phyloP scores from a whole-genome alignment of 2,888 invertebrate species.

The Mermis nigrescens region DNA sequence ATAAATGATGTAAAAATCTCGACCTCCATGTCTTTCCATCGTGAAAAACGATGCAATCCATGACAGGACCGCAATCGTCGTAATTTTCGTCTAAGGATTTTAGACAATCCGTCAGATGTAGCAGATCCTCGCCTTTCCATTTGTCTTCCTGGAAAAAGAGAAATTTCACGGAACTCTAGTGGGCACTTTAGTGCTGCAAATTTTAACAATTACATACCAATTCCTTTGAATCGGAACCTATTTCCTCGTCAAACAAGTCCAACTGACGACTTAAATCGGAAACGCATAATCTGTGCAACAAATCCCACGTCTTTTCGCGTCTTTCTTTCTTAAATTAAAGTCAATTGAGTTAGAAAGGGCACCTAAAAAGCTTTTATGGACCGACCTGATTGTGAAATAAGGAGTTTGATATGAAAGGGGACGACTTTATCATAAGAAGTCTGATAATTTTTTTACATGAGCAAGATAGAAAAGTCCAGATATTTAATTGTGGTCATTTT shows the following conservation, averaged over 20 bases:
- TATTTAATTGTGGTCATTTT: no score
- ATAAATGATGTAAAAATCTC: constrained; percentile 1
- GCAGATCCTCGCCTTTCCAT: constrained; percentile 65
- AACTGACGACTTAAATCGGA: constrained; percentile 58
- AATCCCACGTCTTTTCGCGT: constrained; percentile 65
- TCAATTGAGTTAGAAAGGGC: no score
- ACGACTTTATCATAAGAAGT: no score
- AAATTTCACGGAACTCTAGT: no score
- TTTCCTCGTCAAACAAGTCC: constrained; percentile 49
- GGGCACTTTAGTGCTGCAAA: no score
- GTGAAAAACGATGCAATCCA: constrained; percentile 77
- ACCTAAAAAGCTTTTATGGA: no score
- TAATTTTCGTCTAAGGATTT: constrained; percentile 67
- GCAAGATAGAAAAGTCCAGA: no score
- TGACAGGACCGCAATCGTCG: constrained; percentile 63
- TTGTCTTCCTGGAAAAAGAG: constrained; percentile 60
- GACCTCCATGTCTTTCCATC: constrained; percentile 71
- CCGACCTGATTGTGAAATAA: no score
- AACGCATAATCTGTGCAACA: constrained; percentile 53
- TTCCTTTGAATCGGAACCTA: constrained; percentile 27
- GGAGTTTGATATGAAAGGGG: no score
- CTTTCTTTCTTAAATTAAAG: constrained; percentile 55
- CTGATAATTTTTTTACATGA: no score
- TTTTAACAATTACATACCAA: no score
- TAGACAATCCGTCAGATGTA: constrained; percentile 58